Percentiles rank a stretch among this genome's conserved stretches.
Evolutionary conservation across 1,140 invertebrate genomes (phyloP).

Genomic region (Formica exsecta): DNA sequence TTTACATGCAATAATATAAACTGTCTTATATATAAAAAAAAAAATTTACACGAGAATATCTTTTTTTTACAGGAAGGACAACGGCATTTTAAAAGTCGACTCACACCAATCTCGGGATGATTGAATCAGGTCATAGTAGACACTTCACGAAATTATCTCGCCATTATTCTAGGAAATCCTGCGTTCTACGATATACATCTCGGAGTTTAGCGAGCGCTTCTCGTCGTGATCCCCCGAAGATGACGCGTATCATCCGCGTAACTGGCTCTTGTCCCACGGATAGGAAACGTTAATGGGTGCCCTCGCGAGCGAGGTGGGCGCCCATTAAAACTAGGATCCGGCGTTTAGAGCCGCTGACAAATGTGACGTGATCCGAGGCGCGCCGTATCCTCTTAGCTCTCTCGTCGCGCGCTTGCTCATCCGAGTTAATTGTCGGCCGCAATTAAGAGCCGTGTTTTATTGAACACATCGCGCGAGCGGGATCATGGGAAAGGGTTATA

Average conservation of each 20-base stretch:
- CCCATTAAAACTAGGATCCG: slow-evolving; percentile 55
- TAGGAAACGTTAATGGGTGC: slow-evolving; percentile 52
- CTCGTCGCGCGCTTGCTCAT: neutral
- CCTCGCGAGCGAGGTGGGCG: slow-evolving; percentile 15
- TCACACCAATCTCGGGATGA: slow-evolving; percentile 18
- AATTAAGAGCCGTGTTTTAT: slow-evolving; percentile 55
- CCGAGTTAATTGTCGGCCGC: slow-evolving; percentile 55
- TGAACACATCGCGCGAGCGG: slow-evolving; percentile 30
- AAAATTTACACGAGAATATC: neutral
- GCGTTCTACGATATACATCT: slow-evolving; percentile 17
- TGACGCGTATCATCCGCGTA: slow-evolving; percentile 4
- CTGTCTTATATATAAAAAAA: neutral
- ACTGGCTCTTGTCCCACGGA: slow-evolving; percentile 44
- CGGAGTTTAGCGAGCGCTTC: neutral
- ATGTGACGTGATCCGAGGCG: slow-evolving; percentile 42
- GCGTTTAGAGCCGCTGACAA: slow-evolving; percentile 23
- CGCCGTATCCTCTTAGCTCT: neutral
- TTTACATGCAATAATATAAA: neutral
- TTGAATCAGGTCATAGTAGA: neutral
- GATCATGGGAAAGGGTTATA: slow-evolving; percentile 60
- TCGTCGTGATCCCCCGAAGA: slow-evolving; percentile 13
- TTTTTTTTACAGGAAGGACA: neutral
- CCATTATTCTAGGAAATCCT: slow-evolving; percentile 22
- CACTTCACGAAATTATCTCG: neutral
- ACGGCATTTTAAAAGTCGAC: slow-evolving; percentile 16